These are phyloP conservation scores for Cephalopterus ornatus DNA, from an alignment of 2,113 vertebrate species.

Conservation along the genomic window DNA sequence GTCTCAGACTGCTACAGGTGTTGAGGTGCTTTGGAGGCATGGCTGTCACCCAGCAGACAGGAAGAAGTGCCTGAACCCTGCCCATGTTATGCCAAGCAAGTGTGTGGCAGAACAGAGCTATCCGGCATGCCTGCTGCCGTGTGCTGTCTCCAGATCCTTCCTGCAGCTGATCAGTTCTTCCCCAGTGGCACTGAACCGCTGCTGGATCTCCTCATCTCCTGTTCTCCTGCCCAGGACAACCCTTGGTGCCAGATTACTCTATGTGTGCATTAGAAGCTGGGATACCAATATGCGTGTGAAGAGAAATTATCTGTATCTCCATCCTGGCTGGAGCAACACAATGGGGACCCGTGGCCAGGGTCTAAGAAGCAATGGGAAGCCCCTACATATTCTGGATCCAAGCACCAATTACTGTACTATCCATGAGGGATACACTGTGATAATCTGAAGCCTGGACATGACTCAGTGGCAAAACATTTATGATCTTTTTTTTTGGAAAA, in stretches of 20 bases:
- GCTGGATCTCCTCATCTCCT: not conserved
- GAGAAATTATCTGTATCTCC: not conserved
- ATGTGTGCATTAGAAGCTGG: not conserved
- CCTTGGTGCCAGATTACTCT: not conserved
- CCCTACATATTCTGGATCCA: not conserved
- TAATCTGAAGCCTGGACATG: not conserved
- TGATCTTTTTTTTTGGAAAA: not conserved
- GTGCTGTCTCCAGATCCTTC: not conserved
- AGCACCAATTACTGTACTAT: not conserved
- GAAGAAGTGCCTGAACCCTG: not conserved
- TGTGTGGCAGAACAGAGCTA: not conserved
- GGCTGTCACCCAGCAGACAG: not conserved
- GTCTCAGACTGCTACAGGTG: not conserved
- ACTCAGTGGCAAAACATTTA: not conserved
- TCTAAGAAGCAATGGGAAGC: not conserved
- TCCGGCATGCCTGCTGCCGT: not conserved
- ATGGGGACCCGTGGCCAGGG: not conserved
- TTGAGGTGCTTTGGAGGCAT: not conserved
- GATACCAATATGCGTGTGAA: not conserved
- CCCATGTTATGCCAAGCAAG: fast-evolving
- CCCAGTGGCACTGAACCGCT: fast-evolving
- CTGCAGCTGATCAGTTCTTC: not conserved
- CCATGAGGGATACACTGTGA: not conserved
- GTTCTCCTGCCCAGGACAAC: not conserved
- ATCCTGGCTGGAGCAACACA: not conserved